phyloP scores from a whole-genome alignment of 2,113 vertebrate species.

The Peromyscus californicus region DNA sequence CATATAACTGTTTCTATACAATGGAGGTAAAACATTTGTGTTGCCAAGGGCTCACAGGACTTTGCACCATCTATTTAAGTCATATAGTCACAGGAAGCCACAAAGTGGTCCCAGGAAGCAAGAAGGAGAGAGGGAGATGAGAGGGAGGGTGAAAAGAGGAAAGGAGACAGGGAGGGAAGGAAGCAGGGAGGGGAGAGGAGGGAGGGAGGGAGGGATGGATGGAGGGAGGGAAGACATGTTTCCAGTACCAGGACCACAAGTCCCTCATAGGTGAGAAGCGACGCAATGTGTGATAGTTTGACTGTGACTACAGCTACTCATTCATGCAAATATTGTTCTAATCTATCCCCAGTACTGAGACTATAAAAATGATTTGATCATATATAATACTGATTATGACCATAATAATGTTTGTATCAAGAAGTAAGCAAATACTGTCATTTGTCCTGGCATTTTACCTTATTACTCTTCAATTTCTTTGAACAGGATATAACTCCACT shows the following conservation, averaged over 20 bases:
- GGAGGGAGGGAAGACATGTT: background rate
- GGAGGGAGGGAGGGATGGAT: background rate
- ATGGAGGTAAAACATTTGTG: background rate
- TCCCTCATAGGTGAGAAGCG: background rate
- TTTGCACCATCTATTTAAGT: background rate
- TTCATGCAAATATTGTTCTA: background rate
- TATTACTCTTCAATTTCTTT: background rate
- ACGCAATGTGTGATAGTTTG: background rate
- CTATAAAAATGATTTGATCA: background rate
- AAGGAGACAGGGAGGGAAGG: too few species aligned
- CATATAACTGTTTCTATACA: constrained; percentile 40
- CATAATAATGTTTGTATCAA: background rate
- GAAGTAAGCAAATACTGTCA: background rate
- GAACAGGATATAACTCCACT: background rate
- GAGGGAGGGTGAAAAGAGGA: background rate
- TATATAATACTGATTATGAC: background rate
- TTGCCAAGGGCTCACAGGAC: background rate
- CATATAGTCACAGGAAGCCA: background rate
- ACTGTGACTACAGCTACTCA: background rate
- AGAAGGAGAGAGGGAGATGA: background rate
- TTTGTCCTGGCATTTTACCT: background rate
- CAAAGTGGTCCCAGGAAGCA: background rate
- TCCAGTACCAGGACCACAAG: background rate
- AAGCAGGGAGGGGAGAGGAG: background rate
- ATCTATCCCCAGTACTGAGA: background rate